Evolutionary conservation across 2,888 invertebrate species (phyloP).

Genomic region (Eumerus sabulonum): DNA sequence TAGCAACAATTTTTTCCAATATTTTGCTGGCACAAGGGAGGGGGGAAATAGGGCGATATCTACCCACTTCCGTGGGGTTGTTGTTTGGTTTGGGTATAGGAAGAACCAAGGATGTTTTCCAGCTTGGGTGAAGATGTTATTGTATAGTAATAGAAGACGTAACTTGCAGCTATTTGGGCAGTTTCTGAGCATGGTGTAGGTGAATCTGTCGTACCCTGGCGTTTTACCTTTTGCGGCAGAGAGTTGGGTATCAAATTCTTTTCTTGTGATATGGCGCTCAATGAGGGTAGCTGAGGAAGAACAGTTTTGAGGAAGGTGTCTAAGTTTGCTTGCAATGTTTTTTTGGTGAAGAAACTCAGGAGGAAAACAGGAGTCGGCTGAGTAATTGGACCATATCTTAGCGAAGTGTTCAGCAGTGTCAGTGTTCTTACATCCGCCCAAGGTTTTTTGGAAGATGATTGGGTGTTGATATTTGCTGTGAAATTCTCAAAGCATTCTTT

Average conservation of each 20-base stretch:
- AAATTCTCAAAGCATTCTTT: constrained; percentile 6
- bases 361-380: constrained; percentile 6
- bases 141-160: background rate
- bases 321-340: background rate
- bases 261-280: background rate
- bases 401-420: constrained; percentile 11
- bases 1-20: background rate
- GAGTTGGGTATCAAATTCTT: background rate
- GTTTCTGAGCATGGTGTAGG: constrained; percentile 2
- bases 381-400: background rate
- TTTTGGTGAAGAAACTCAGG: background rate
- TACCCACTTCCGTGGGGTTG: background rate
- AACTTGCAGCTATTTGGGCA: background rate
- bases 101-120: background rate
- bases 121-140: constrained; percentile 9
- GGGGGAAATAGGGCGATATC: constrained; percentile 17
- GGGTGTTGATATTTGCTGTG: constrained; percentile 6
- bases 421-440: constrained; percentile 1
- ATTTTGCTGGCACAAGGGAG: background rate
- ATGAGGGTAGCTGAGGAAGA: background rate
- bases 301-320: background rate
- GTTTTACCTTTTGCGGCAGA: background rate
- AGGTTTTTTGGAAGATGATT: background rate
- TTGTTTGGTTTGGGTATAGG: background rate
- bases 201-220: background rate